Evolutionary conservation across 2,797 vertebrate genomes (phyloP), one percentile per base, ranked within the genome.

Genomic region (Manis javanica): DNA sequence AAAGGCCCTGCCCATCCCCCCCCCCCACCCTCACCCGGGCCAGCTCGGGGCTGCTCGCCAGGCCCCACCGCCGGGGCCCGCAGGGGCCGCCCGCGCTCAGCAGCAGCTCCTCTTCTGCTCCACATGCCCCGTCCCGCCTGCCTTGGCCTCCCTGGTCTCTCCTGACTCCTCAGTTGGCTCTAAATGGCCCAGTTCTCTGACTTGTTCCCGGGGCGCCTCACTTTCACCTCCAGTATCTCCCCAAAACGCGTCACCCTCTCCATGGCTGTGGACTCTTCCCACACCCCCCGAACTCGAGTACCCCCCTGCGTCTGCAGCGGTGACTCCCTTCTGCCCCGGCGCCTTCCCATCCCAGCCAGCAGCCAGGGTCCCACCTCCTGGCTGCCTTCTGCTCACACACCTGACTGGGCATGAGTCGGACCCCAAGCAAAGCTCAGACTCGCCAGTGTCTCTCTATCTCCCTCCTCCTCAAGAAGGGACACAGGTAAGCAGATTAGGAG

Each of bases 331-430:
- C 51, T n/a, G 11, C 12, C 46, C 34, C 4, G 1, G 18, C n/a
- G 18, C 74, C 6, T 21, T 16, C 26, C 68, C 37, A 26, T n/a
- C 46, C 5, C 72, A 9, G 18, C 5, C 29, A 11, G 75, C 7
- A 13, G 68, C 3, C 0, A 0, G 19, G 12, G n/a, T 64, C 37
- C 72, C 29, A 29, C 39, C 2, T 24, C 1, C 26, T 6, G 12
- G 15, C 79, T 61, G 16, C 7, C 61, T 21, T 61, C 57, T 21
- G 29, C 84, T 72, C 29, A 78, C 49, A 37, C 69, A 31, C 10
- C 68, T 59, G 19, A 61, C 19, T 71, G 16, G 1, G 51, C 71
- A 87, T 1, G 14, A 83, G 14, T 63, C 46, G 29, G 24, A 23
- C 55, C 78, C 86, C 61, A 78, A 61, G n/a, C 8, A 19, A 0